phyloP scores from a whole-genome alignment of 2,888 invertebrate species.

The Plagodis pulveraria region DNA sequence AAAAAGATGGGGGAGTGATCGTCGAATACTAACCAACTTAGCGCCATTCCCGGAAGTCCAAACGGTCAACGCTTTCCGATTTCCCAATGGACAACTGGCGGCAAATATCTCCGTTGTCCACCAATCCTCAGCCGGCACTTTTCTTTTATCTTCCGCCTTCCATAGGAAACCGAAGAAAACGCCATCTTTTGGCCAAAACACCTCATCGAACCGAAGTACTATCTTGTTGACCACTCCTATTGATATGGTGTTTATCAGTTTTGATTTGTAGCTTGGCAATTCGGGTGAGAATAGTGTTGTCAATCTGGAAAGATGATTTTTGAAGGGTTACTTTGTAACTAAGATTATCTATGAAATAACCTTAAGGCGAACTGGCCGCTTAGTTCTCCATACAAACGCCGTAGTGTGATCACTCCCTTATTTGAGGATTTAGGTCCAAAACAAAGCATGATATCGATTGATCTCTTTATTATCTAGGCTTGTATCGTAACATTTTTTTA shows the following conservation, averaged over 20 bases:
- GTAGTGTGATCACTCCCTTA: no score
- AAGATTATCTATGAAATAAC: no score
- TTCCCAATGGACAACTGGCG: slow-evolving; percentile 41
- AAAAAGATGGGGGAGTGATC: neutral
- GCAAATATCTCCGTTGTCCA: slow-evolving; percentile 52
- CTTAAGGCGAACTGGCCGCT: no score
- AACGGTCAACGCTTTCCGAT: slow-evolving; percentile 42
- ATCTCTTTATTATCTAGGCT: no score
- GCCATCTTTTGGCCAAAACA: slow-evolving; percentile 85
- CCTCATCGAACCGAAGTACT: slow-evolving; percentile 84
- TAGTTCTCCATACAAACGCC: no score
- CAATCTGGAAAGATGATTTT: slow-evolving; percentile 71
- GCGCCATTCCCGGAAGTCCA: slow-evolving; percentile 53
- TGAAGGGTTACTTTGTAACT: neutral
- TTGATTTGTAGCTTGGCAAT: slow-evolving; percentile 79
- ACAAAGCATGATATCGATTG: no score
- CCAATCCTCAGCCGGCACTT: slow-evolving; percentile 30
- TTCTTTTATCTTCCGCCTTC: slow-evolving; percentile 48
- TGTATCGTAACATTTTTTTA: no score
- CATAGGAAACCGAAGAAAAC: slow-evolving; percentile 65
- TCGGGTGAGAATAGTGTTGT: slow-evolving; percentile 81
- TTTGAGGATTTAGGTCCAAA: no score
- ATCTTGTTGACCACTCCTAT: slow-evolving; percentile 89
- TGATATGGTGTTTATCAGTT: slow-evolving; percentile 82
- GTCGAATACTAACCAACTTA: slow-evolving; percentile 46